A percentile compares a stretch with the other conserved stretches of the same genome.
Evolutionary conservation across 2,797 vertebrate genomes (phyloP).

Genomic region (Acipenser oxyrinchus): DNA sequence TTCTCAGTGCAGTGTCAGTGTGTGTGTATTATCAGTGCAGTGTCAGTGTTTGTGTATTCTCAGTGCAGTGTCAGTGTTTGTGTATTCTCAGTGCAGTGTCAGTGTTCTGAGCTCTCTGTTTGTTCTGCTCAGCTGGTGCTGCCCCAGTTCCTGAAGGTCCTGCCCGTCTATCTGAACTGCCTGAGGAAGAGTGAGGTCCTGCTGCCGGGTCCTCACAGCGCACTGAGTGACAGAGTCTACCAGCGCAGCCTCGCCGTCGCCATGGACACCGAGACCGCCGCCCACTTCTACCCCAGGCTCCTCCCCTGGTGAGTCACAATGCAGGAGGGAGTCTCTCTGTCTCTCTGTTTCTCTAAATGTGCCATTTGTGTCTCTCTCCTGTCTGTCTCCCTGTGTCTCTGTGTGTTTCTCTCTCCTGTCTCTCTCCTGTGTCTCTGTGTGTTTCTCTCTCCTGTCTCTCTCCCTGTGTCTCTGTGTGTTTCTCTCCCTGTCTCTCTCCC

Average conservation of each 20-base stretch:
- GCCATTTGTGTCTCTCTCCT: not conserved
- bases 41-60: not conserved
- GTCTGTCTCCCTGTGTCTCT: not conserved
- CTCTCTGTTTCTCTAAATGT: not conserved
- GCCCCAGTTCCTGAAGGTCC: constrained; percentile 50
- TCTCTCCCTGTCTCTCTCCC: not conserved
- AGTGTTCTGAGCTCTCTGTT: constrained; percentile 23
- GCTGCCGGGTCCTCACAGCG: constrained; percentile 57
- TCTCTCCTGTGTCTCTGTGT: not conserved
- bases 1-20: no score
- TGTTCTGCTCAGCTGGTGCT: constrained; percentile 39
- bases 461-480: no score
- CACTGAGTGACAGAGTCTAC: constrained; percentile 58
- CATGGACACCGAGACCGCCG: constrained; percentile 53
- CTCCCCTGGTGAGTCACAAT: constrained; percentile 48
- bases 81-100: not conserved
- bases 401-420: not conserved
- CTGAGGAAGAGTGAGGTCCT: constrained; percentile 68
- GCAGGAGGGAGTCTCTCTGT: not conserved
- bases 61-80: constrained; percentile 1
- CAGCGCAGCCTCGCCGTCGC: constrained; percentile 52
- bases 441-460: no score
- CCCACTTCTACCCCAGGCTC: constrained; percentile 61
- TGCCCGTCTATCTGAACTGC: constrained; percentile 65
- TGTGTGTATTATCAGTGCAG: no score